A percentile compares a stretch with the other conserved stretches of the same genome.
These are phyloP conservation scores for Ormyrus rosae DNA, from an alignment of 2,888 invertebrate genomes.

Conservation along the genomic window DNA sequence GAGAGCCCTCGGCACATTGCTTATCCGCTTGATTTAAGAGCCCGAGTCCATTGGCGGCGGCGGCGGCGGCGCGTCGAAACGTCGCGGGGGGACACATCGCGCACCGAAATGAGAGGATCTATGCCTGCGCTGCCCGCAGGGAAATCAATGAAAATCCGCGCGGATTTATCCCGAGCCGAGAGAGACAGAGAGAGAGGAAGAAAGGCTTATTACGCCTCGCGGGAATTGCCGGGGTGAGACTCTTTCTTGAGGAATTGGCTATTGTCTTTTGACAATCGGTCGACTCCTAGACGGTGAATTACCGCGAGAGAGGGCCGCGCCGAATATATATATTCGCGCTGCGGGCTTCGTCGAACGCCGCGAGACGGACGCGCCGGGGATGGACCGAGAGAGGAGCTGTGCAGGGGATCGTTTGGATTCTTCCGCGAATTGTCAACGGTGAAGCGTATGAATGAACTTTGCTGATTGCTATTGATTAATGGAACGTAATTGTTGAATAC, in stretches of 20 bases:
- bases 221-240: constrained; percentile 27
- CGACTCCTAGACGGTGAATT: constrained; percentile 28
- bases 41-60: constrained; percentile 41
- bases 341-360: not conserved
- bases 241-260: constrained; percentile 41
- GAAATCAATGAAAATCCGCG: constrained; percentile 57
- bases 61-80: constrained; percentile 39
- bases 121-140: constrained; percentile 46
- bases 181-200: not conserved
- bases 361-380: not conserved
- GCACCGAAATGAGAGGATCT: constrained; percentile 47
- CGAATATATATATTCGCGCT: constrained; percentile 14
- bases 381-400: constrained; percentile 4
- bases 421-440: no score
- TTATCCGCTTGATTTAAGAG: constrained; percentile 57
- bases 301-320: constrained; percentile 6
- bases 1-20: constrained; percentile 10
- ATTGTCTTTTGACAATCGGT: constrained; percentile 50
- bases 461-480: not conserved
- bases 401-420: not conserved
- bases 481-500: no score
- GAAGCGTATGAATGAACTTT: not conserved
- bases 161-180: constrained; percentile 48
- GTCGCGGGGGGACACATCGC: constrained; percentile 18
- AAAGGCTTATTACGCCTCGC: constrained; percentile 38